These are phyloP conservation scores for rat (Rattus norvegicus) DNA, from an alignment of 2,113 vertebrate species.

Conservation along the genomic window DNA sequence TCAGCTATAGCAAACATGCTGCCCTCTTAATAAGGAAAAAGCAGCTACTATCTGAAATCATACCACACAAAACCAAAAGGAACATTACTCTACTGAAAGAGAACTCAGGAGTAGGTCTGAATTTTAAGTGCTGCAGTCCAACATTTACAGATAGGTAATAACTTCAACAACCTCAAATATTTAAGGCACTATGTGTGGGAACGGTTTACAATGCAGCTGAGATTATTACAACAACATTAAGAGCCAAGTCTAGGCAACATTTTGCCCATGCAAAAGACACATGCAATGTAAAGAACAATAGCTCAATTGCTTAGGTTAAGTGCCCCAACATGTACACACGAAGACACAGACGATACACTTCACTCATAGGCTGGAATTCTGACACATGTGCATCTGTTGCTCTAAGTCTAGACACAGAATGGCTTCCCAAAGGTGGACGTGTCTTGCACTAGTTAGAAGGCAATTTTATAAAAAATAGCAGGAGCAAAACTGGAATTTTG, in stretches of 20 bases:
- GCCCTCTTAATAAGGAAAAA: constrained; percentile 89
- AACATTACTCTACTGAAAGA: constrained; percentile 90
- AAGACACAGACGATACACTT: constrained; percentile 91
- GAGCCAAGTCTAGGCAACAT: constrained; percentile 96
- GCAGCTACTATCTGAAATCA: constrained; percentile 92
- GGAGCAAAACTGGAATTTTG: constrained; percentile 93
- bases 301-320: constrained; percentile 90
- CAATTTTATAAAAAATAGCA: constrained; percentile 99
- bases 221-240: constrained; percentile 97
- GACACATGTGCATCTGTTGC: constrained; percentile 95
- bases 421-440: constrained; percentile 98
- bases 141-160: constrained; percentile 98
- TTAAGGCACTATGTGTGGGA: constrained; percentile 99
- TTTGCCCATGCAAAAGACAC: constrained; percentile 99
- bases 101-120: constrained; percentile 92
- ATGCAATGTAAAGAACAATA: constrained; percentile 98
- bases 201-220: constrained; percentile 98
- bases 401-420: constrained; percentile 96
- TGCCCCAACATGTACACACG: constrained; percentile 97
- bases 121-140: constrained; percentile 99
- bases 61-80: constrained; percentile 92
- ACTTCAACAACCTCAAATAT: constrained; percentile 99
- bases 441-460: constrained; percentile 99
- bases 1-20: constrained; percentile 94
- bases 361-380: constrained; percentile 93